Base-by-base conservation (phyloP, 2,113 vertebrate genomes). In the Sinocyclocheilus grahami region DNA sequence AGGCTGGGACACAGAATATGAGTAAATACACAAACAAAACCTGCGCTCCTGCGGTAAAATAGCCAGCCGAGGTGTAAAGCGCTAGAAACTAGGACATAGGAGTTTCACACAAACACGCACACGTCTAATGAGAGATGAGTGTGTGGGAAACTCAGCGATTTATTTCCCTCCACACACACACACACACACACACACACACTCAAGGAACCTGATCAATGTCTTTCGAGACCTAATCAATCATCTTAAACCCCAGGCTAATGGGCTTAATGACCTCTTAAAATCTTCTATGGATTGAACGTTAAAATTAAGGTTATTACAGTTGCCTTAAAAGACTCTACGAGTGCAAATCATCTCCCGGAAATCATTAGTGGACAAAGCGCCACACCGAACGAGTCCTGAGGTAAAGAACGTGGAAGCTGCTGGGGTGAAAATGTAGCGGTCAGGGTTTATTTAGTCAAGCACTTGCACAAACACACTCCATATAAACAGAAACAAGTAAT, bases 251-350 rank as follows among this genome's bases (percentile, higher is more conserved):
- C 42, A 37, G 81, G 48, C 62, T 83, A 83, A 83, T 83, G 65
- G 11, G 24, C 24, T 53, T 72, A 71, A 71, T 55, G 81, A 55
- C 81, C 81, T 55, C 42, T 30, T 72, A 22, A 72, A 72, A 55
- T 72, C 48, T 72, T 3, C 65, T 37, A 55, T 83, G 24, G 24
- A 82, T 30, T 22, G 60, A 67, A 30, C 4, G n/a, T 48, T 82
- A 67, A 82, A 71, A 83, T 83, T 7, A 53, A 69, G 80, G 62
- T 67, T 82, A 72, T 83, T 72, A 53, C 42, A 72, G 81, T 30
- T 67, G 24, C 33, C 7, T 67, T 67, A 24, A 33, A n/a, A 58
- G 13, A 60, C 37, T 62, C 10, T n/a, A 65, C 30, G 7, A 30
- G 71, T 20, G 72, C 60, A 62, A 39, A 80, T 60, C 51, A 18